phyloP scores from a whole-genome alignment of 1,140 invertebrate species.

The Rhagoletis pomonella region DNA sequence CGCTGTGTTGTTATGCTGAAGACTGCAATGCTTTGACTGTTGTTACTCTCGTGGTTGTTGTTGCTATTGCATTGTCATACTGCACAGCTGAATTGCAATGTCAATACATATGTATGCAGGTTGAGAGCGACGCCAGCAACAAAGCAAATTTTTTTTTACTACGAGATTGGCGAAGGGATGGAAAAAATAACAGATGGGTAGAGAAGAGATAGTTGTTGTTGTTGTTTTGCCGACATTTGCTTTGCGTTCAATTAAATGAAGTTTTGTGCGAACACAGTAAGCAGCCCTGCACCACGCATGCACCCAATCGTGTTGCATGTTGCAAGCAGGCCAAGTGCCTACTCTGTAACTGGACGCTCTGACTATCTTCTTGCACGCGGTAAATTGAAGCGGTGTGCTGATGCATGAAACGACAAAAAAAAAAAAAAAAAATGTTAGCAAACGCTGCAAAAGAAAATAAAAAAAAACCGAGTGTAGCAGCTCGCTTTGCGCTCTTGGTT shows the following conservation, averaged over 20 bases:
- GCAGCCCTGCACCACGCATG: not conserved
- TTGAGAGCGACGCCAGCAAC: not conserved
- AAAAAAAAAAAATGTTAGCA: not conserved
- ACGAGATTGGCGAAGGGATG: not conserved
- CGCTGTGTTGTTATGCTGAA: not conserved
- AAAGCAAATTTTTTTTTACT: not conserved
- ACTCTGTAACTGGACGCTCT: not conserved
- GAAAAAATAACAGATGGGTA: not conserved
- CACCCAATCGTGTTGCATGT: slow-evolving; percentile 4
- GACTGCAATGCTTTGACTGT: not conserved
- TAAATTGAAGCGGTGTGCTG: not conserved
- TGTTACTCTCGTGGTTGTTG: not conserved
- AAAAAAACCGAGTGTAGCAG: not conserved
- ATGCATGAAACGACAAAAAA: not conserved
- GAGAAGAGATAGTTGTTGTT: not conserved
- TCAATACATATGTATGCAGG: slow-evolving; percentile 3
- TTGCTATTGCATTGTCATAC: not conserved
- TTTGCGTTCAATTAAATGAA: slow-evolving; percentile 38
- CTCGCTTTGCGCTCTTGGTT: not conserved
- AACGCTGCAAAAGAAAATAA: not conserved
- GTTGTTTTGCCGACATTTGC: slow-evolving; percentile 4
- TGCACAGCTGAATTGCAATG: not conserved
- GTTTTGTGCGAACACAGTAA: not conserved
- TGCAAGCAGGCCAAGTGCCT: not conserved
- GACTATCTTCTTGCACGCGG: not conserved